Conservation (phyloP, 2,888 invertebrate species). For the Poecilus cupreus region DNA sequence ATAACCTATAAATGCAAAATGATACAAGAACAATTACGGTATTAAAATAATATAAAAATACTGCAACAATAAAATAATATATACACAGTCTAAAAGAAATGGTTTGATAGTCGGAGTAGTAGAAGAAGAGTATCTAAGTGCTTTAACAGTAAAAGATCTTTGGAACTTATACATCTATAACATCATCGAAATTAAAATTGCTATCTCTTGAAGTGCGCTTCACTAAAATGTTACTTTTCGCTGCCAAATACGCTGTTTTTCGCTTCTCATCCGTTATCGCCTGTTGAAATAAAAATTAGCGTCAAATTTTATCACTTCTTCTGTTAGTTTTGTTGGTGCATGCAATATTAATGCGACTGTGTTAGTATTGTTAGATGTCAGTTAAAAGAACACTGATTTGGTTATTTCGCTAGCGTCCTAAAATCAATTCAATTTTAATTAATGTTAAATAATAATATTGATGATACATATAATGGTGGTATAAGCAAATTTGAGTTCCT, state of each 20-base stretch:
- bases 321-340: background rate
- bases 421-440: background rate
- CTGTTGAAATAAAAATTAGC: slow-evolving; percentile 62
- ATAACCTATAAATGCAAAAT: slow-evolving; percentile 42
- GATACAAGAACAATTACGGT: slow-evolving; percentile 11
- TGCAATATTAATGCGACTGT: background rate
- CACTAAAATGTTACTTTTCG: slow-evolving; percentile 47
- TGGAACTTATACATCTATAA: slow-evolving; percentile 60
- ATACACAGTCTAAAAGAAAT: slow-evolving; percentile 24
- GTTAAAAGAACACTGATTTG: slow-evolving; percentile 22
- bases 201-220: slow-evolving; percentile 60
- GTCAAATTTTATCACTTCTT: slow-evolving; percentile 3
- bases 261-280: slow-evolving; percentile 69
- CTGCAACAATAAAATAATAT: slow-evolving; percentile 37
- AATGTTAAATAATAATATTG: background rate
- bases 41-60: slow-evolving; percentile 1
- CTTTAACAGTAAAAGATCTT: slow-evolving; percentile 31
- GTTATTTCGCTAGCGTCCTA: slow-evolving; percentile 2
- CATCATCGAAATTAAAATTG: slow-evolving; percentile 61
- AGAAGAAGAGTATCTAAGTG: slow-evolving; percentile 37
- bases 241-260: slow-evolving; percentile 45
- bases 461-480: no score
- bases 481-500: no score
- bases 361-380: background rate
- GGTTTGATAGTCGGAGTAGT: background rate